phyloP scores from a whole-genome alignment of 2,113 vertebrate species.

The Otocyon megalotis region DNA sequence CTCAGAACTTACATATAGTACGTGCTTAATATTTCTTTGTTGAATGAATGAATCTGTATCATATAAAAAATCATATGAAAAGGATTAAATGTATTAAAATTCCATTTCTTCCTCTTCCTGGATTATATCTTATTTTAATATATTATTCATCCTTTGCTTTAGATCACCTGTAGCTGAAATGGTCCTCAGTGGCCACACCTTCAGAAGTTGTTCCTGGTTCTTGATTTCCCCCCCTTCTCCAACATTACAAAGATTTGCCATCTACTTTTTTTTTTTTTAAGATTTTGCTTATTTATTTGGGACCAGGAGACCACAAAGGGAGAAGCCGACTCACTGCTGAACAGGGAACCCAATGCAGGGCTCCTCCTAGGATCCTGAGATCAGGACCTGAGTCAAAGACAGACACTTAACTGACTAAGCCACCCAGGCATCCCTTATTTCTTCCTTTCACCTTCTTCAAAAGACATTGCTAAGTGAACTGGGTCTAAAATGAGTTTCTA shows the following conservation, averaged over 20 bases:
- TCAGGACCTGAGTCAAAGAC: too few species aligned
- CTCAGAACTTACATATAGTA: neutral
- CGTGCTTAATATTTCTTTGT: neutral
- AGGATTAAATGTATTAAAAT: neutral
- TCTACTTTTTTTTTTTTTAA: neutral
- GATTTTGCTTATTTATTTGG: too few species aligned
- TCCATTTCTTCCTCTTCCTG: neutral
- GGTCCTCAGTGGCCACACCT: neutral
- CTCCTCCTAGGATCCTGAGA: too few species aligned
- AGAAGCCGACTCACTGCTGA: too few species aligned
- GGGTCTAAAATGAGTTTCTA: neutral
- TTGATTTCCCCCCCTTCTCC: neutral
- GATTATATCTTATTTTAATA: neutral
- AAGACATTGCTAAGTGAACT: neutral
- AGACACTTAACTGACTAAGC: too few species aligned
- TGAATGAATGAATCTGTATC: neutral
- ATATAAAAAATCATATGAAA: conserved; percentile 14
- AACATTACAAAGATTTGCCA: neutral
- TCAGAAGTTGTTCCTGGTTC: neutral
- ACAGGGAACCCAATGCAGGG: too few species aligned
- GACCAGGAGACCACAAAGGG: too few species aligned
- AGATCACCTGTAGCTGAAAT: neutral
- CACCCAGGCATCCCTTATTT: too few species aligned
- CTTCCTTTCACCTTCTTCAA: neutral
- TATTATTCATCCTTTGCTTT: neutral